phyloP scores from a whole-genome alignment of 2,113 vertebrate species.

The Malaclemys terrapin region DNA sequence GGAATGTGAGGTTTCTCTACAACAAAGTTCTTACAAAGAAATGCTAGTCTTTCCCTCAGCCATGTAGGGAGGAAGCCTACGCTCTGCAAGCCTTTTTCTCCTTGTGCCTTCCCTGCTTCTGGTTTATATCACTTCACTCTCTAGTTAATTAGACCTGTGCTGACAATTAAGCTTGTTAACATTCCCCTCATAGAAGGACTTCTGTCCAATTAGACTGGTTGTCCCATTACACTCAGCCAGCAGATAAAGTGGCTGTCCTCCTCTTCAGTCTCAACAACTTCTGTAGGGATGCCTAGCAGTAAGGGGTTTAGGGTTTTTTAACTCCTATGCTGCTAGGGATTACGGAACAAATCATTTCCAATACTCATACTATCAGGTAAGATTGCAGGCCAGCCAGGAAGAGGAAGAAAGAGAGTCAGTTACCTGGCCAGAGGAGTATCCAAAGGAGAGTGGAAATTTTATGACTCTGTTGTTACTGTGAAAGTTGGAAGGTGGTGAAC shows the following conservation, averaged over 20 bases:
- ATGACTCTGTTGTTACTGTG: neutral
- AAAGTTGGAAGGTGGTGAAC: neutral
- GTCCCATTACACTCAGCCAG: accelerated
- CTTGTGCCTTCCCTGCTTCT: neutral
- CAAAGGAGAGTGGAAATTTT: neutral
- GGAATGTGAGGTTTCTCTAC: neutral
- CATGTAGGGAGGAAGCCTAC: neutral
- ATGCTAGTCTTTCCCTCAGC: neutral
- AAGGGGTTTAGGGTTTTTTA: neutral
- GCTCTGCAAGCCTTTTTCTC: neutral
- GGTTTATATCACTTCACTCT: slow-evolving; percentile 9
- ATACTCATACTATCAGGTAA: neutral
- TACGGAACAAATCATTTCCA: neutral
- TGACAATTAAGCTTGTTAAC: slow-evolving; percentile 55
- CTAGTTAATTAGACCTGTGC: slow-evolving; percentile 4
- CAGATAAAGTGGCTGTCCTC: neutral
- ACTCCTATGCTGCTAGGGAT: neutral
- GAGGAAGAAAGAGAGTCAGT: neutral
- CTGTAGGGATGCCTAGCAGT: neutral
- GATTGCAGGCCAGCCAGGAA: neutral
- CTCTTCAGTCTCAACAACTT: neutral
- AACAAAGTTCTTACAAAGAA: neutral
- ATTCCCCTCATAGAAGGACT: neutral
- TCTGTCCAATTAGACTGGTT: neutral
- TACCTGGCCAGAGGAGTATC: neutral